Base-by-base conservation (phyloP, 2,113 vertebrate genomes). In the Carassius carassius region DNA sequence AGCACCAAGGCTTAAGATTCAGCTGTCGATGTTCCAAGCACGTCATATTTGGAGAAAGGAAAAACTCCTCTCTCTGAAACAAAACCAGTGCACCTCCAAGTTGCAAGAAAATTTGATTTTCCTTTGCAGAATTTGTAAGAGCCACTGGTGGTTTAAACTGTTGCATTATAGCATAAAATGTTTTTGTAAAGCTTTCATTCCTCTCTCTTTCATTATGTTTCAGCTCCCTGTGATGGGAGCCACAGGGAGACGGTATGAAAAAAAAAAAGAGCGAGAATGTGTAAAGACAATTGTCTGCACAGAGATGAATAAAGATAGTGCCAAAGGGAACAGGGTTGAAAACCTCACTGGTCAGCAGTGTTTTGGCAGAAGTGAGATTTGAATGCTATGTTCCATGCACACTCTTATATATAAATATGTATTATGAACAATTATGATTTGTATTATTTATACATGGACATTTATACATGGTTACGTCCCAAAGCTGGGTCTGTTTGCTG, bases 361-460 rank as follows among this genome's bases (percentile, higher is more conserved):
- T 80, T 83, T 83, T 65, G 72, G 47, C 74, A 87, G 19, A 89
- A 81, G 87, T 84, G 85, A 83, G 82, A 79, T 84, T 84, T 54
- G 81, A 88, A 83, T 86, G 16, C 60, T 84, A 86, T 29, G 87
- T 65, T 82, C 81, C 84, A 87, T 65, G 86, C 88, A 87, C 82
- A 89, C 67, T 84, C 85, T 87, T 82, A 88, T 88, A 87, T 90
- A 86, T 89, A 91, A 90, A 91, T 91, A 86, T 91, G 89, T 90
- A 91, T 88, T 88, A 91, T 89, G 88, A 81, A 90, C 88, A 90
- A 89, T 86, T 89, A 91, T 92, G 84, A 84, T 94, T 94, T 94
- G 87, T 93, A 94, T 94, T 87, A 93, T 94, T 94, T 93, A 92
- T 93, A 93, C 85, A 85, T 91, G 85, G 88, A 92, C 86, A 92